phyloP scores from a whole-genome alignment of 2,113 vertebrate species.

The Tursiops truncatus region DNA sequence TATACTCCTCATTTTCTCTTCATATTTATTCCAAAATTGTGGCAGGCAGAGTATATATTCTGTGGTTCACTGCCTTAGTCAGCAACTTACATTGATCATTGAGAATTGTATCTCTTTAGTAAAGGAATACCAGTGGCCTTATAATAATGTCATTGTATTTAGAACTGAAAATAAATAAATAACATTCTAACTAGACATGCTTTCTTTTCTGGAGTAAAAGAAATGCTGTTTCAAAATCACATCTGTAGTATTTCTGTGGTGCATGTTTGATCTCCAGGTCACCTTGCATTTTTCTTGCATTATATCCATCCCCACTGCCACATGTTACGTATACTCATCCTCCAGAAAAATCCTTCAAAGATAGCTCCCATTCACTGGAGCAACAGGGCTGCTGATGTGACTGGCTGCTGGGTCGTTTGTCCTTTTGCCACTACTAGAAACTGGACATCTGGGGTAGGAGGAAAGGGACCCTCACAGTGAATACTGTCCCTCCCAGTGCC shows the following conservation, averaged over 20 bases:
- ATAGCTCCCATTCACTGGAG: not conserved
- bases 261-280: not conserved
- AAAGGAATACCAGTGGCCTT: not conserved
- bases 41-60: not conserved
- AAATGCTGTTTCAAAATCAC: not conserved
- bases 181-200: not conserved
- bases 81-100: not conserved
- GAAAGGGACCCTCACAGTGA: fast-evolving
- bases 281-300: not conserved
- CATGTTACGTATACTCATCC: not conserved
- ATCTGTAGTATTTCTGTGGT: not conserved
- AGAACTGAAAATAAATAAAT: not conserved
- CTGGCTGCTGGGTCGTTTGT: not conserved
- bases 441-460: not conserved
- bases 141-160: not conserved
- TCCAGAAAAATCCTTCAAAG: not conserved
- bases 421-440: not conserved
- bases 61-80: not conserved
- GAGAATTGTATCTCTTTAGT: not conserved
- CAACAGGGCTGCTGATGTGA: not conserved
- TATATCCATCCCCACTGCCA: not conserved
- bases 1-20: not conserved
- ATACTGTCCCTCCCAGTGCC: not conserved
- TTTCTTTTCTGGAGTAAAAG: not conserved
- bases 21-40: not conserved